These are phyloP conservation scores for Epirrhoe alternata DNA, from an alignment of 2,888 invertebrate genomes.

Conservation along the genomic window DNA sequence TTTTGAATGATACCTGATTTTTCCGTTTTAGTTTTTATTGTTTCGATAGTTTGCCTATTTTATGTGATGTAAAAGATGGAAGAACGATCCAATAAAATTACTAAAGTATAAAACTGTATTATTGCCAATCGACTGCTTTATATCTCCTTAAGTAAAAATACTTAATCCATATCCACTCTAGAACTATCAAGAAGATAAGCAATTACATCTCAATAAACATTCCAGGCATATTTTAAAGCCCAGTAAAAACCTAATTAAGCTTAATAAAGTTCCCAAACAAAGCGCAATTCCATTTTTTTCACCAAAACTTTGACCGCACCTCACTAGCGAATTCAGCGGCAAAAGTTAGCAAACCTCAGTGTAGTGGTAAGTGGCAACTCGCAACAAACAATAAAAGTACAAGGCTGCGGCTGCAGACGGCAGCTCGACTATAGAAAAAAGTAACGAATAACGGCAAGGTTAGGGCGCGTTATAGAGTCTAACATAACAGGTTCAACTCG, in stretches of 20 bases:
- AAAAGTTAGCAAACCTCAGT: constrained; percentile 20
- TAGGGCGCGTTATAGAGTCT: constrained; percentile 23
- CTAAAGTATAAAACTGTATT: constrained; percentile 1
- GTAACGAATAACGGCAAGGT: constrained; percentile 43
- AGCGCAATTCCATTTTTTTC: constrained; percentile 3
- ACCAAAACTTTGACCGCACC: constrained; percentile 13
- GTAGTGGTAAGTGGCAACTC: constrained; percentile 30
- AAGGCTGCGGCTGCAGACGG: constrained; percentile 38
- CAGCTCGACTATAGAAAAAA: constrained; percentile 35
- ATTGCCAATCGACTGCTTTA: neutral
- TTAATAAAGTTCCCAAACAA: neutral
- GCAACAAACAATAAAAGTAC: constrained; percentile 37
- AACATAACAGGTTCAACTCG: neutral
- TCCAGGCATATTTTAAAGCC: no score
- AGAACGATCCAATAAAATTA: constrained; percentile 12
- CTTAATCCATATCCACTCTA: neutral
- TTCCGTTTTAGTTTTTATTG: constrained; percentile 29
- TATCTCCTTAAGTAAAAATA: neutral
- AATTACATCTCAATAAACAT: no score
- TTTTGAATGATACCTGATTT: constrained; percentile 43
- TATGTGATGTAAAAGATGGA: constrained; percentile 9
- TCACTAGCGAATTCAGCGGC: constrained; percentile 13
- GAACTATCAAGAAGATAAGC: no score
- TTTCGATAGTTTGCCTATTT: constrained; percentile 25
- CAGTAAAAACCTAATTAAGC: neutral